phyloP scores from a whole-genome alignment of 1,140 invertebrate species.

The Subanguina moxae region DNA sequence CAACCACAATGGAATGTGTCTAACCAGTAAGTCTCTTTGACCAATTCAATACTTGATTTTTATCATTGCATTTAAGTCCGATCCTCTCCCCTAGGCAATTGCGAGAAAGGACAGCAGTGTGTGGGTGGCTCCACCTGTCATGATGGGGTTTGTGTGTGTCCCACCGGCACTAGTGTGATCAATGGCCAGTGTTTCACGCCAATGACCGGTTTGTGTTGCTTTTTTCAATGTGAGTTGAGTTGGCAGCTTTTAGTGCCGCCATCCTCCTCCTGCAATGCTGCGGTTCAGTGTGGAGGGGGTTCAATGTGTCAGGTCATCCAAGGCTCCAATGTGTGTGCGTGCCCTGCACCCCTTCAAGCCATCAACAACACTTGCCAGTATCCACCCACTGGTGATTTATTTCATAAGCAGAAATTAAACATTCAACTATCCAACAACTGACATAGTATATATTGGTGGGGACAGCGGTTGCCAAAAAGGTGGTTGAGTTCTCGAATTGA shows the following conservation, averaged over 20 bases:
- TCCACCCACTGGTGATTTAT: slow-evolving; percentile 37
- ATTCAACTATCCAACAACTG: neutral
- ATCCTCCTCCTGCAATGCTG: slow-evolving; percentile 38
- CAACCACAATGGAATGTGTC: slow-evolving; percentile 43
- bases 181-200: slow-evolving; percentile 44
- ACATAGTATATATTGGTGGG: too few relatives aligned
- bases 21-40: slow-evolving; percentile 22
- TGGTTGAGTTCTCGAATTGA: too few relatives aligned
- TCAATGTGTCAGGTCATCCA: slow-evolving; percentile 31
- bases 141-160: slow-evolving; percentile 40
- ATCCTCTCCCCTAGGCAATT: slow-evolving; percentile 29
- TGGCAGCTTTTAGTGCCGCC: slow-evolving; percentile 39
- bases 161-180: slow-evolving; percentile 32
- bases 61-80: slow-evolving; percentile 25
- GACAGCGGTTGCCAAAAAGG: too few relatives aligned
- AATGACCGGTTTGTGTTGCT: slow-evolving; percentile 37
- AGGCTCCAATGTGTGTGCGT: slow-evolving; percentile 29
- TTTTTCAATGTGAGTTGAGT: neutral
- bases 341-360: slow-evolving; percentile 30
- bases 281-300: slow-evolving; percentile 42
- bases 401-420: neutral
- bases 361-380: slow-evolving; percentile 49
- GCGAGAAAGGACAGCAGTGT: slow-evolving; percentile 42
- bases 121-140: slow-evolving; percentile 38
- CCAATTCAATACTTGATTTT: slow-evolving; percentile 1